A percentile compares a stretch with the other conserved stretches of the same genome.
These are phyloP conservation scores for Ursus arctos DNA, from an alignment of 2,113 vertebrate genomes.

Conservation along the genomic window DNA sequence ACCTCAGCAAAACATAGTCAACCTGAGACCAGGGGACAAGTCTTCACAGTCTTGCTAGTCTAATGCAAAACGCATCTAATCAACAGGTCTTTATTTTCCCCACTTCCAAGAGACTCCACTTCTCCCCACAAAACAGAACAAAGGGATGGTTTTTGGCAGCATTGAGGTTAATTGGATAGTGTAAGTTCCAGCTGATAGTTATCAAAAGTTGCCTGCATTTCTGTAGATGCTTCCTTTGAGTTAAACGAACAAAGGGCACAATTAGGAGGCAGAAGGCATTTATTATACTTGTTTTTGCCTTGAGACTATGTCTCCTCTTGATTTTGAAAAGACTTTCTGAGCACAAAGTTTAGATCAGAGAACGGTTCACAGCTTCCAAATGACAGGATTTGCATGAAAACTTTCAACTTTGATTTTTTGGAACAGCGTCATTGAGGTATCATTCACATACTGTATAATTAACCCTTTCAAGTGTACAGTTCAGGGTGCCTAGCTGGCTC, in stretches of 20 bases:
- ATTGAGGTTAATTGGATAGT: neutral
- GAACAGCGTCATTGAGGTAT: neutral
- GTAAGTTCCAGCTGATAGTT: neutral
- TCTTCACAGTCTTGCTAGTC: neutral
- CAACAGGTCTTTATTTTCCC: neutral
- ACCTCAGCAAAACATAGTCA: neutral
- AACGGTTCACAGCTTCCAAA: conserved; percentile 72
- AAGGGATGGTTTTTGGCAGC: neutral
- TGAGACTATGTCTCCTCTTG: conserved; percentile 61
- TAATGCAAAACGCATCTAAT: neutral
- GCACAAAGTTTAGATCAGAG: conserved; percentile 34
- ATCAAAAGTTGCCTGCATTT: conserved; percentile 30
- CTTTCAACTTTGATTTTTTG: conserved; percentile 73
- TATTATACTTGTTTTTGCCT: conserved; percentile 70
- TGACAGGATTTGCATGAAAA: conserved; percentile 66
- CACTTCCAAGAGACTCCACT: neutral
- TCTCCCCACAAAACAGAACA: neutral
- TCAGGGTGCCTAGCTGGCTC: neutral
- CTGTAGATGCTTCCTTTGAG: conserved; percentile 16
- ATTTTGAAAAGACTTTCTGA: conserved; percentile 80
- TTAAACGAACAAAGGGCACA: conserved; percentile 22
- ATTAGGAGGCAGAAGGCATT: conserved; percentile 40
- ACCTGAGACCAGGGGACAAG: neutral
- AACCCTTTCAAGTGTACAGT: neutral
- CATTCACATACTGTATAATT: neutral